Evolutionary conservation across 1,140 invertebrate species (phyloP).

Genomic region (Drosophila aff.): DNA sequence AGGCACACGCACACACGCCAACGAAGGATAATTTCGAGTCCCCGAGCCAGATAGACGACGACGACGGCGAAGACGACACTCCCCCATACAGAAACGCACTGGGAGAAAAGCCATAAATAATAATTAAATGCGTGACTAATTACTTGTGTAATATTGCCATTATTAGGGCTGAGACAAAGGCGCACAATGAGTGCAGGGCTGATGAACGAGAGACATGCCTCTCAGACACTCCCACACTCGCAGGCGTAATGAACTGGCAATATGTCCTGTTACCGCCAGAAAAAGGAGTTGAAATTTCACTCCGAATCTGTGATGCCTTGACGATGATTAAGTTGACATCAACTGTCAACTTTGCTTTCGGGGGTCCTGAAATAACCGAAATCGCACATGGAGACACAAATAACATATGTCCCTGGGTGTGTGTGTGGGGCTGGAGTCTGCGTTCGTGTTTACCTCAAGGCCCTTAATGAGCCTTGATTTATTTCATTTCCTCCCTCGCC

Average conservation of each 20-base stretch:
- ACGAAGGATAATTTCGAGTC: constrained; percentile 26
- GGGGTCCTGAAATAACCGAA: constrained; percentile 51
- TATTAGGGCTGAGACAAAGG: constrained; percentile 57
- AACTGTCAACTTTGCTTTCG: constrained; percentile 76
- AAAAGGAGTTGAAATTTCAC: constrained; percentile 75
- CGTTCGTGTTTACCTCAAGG: constrained; percentile 51
- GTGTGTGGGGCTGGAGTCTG: constrained; percentile 13
- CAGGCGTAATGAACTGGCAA: constrained; percentile 69
- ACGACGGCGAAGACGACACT: constrained; percentile 1
- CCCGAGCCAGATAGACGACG: constrained; percentile 25
- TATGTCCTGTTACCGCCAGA: constrained; percentile 70
- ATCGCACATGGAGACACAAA: constrained; percentile 27
- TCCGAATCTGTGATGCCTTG: constrained; percentile 42
- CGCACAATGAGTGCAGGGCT: constrained; percentile 55
- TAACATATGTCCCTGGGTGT: constrained; percentile 48
- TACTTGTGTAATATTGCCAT: constrained; percentile 81
- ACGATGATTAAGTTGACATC: constrained; percentile 83
- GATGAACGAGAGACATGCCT: constrained; percentile 46
- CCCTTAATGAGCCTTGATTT: constrained; percentile 79
- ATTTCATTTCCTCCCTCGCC: constrained; percentile 74
- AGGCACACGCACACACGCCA: constrained; percentile 9
- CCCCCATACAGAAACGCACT: neutral
- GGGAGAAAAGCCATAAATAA: constrained; percentile 67
- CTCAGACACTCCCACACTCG: constrained; percentile 12
- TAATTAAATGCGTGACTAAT: constrained; percentile 84